These are phyloP conservation scores for Lemur catta DNA, from an alignment of 2,797 vertebrate species.

Conservation along the genomic window DNA sequence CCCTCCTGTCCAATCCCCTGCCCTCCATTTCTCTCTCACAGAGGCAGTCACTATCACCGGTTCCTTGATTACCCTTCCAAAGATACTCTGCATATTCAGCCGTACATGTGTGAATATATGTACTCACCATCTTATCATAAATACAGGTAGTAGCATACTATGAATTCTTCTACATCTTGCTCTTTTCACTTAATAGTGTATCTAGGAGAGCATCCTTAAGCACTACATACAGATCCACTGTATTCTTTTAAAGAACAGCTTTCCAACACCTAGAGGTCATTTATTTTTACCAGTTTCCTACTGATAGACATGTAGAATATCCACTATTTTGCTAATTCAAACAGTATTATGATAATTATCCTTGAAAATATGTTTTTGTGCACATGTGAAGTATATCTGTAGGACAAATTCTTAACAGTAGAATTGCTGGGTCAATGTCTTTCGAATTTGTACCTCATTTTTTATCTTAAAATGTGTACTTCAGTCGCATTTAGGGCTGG, in stretches of 20 bases:
- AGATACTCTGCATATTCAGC: not conserved
- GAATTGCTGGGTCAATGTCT: not conserved
- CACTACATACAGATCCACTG: not conserved
- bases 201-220: not conserved
- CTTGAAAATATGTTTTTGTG: not conserved
- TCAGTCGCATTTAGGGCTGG: not conserved
- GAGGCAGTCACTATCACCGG: not conserved
- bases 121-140: not conserved
- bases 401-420: not conserved
- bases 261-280: not conserved
- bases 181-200: not conserved
- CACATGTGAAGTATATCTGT: not conserved
- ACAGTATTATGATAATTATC: not conserved
- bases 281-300: not conserved
- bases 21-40: not conserved
- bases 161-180: too few relatives aligned
- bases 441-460: not conserved
- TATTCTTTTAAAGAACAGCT: not conserved
- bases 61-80: not conserved
- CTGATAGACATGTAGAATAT: not conserved
- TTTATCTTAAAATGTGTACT: not conserved
- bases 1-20: not conserved
- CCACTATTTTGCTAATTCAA: not conserved
- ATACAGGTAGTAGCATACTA: not conserved
- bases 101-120: fast-evolving